Evolutionary conservation across 2,113 vertebrate species (phyloP).

Genomic region (Oncorhynchus kisutch): DNA sequence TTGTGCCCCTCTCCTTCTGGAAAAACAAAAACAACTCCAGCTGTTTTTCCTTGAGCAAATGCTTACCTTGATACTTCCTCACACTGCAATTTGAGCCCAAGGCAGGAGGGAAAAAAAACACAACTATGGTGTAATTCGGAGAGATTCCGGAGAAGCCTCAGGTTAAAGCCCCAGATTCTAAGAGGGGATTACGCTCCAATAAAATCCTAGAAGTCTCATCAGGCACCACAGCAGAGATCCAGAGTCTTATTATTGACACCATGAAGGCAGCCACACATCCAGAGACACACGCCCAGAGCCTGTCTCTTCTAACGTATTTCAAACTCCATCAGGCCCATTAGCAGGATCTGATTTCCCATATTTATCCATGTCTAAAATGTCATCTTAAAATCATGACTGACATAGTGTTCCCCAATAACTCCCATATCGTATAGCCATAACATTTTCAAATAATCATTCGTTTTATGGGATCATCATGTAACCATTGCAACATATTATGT

Average conservation of each 20-base stretch:
- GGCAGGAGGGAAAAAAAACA: constrained; percentile 18
- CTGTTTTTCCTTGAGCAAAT: constrained; percentile 50
- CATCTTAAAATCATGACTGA: neutral
- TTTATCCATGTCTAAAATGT: neutral
- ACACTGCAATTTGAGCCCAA: constrained; percentile 50
- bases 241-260: constrained; percentile 37
- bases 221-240: constrained; percentile 32
- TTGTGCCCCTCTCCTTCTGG: constrained; percentile 12
- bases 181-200: constrained; percentile 56
- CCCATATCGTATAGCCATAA: constrained; percentile 34
- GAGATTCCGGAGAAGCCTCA: constrained; percentile 29
- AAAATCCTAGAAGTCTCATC: constrained; percentile 39
- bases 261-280: constrained; percentile 19
- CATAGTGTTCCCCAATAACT: constrained; percentile 1
- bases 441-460: neutral
- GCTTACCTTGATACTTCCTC: constrained; percentile 61
- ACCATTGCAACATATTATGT: neutral
- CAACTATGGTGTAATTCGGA: constrained; percentile 47
- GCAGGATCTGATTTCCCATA: constrained; percentile 58
- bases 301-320: constrained; percentile 57
- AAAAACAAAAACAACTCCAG: constrained; percentile 39
- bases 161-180: constrained; percentile 32
- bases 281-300: constrained; percentile 59
- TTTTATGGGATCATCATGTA: neutral
- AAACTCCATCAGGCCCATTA: constrained; percentile 66